These are phyloP conservation scores for Mechanitis mazaeus DNA, from an alignment of 2,888 invertebrate species.

Conservation along the genomic window DNA sequence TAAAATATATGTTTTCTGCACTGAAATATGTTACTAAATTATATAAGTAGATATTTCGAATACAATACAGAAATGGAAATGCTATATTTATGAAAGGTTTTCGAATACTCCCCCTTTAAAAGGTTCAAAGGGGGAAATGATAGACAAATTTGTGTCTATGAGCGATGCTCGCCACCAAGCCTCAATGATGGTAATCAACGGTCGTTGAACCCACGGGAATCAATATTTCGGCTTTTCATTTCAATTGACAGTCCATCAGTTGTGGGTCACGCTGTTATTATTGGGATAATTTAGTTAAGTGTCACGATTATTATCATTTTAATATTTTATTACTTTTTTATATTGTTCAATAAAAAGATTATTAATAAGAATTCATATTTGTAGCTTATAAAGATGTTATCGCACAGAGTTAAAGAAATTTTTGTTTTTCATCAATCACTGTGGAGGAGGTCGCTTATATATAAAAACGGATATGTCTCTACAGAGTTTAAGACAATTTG, in stretches of 20 bases:
- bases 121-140: conserved; percentile 21
- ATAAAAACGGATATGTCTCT: too few species aligned
- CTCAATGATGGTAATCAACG: conserved; percentile 57
- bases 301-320: conserved; percentile 8
- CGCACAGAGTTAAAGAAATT: too few species aligned
- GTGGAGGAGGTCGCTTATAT: too few species aligned
- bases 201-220: conserved; percentile 49
- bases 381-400: too few species aligned
- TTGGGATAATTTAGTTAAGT: conserved; percentile 24
- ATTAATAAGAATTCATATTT: too few species aligned
- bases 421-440: too few species aligned
- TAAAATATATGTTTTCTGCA: too few species aligned
- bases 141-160: conserved; percentile 32
- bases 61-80: not conserved
- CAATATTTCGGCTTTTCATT: conserved; percentile 61
- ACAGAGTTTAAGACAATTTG: too few species aligned
- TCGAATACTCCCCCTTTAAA: conserved; percentile 3
- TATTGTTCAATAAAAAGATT: too few species aligned
- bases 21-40: not conserved
- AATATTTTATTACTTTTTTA: not conserved
- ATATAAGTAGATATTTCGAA: not conserved
- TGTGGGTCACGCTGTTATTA: conserved; percentile 35
- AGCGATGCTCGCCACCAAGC: conserved; percentile 33
- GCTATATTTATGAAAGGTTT: not conserved
- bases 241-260: conserved; percentile 46